A percentile compares a stretch with the other conserved stretches of the same genome.
Conservation (phyloP, 2,113 vertebrate species). For the Neodon shergylaensis region DNA sequence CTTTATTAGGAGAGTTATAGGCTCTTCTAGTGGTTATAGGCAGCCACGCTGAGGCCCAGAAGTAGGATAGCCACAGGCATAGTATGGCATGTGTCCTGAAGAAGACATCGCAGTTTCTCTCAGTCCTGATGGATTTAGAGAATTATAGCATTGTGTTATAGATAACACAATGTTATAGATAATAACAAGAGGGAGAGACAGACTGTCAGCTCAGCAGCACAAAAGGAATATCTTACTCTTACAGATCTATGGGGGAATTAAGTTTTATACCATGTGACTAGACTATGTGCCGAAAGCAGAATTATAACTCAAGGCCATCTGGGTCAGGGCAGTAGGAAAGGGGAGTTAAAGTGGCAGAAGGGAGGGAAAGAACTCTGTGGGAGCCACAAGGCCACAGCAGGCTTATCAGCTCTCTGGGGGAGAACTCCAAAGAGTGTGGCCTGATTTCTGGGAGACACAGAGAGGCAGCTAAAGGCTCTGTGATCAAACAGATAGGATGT, state of each 20-base stretch:
- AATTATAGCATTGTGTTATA: background rate
- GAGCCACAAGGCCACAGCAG: background rate
- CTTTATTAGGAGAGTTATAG: background rate
- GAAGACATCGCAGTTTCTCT: background rate
- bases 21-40: background rate
- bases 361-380: background rate
- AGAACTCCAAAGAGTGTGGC: background rate
- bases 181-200: background rate
- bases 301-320: background rate
- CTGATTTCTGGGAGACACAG: background rate
- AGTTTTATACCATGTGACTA: no score
- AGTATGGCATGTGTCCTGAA: background rate
- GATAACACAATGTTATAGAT: background rate
- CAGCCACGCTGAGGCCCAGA: background rate
- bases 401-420: background rate
- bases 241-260: background rate
- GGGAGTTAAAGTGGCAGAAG: background rate
- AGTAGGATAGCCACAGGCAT: background rate
- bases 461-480: background rate
- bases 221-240: background rate
- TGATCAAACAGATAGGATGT: background rate
- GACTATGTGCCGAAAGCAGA: no score
- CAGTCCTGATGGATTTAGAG: background rate
- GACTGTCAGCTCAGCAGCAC: background rate
- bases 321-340: background rate